phyloP scores from a whole-genome alignment of 2,888 invertebrate genomes.

The Leptinotarsa rubiginosa region DNA sequence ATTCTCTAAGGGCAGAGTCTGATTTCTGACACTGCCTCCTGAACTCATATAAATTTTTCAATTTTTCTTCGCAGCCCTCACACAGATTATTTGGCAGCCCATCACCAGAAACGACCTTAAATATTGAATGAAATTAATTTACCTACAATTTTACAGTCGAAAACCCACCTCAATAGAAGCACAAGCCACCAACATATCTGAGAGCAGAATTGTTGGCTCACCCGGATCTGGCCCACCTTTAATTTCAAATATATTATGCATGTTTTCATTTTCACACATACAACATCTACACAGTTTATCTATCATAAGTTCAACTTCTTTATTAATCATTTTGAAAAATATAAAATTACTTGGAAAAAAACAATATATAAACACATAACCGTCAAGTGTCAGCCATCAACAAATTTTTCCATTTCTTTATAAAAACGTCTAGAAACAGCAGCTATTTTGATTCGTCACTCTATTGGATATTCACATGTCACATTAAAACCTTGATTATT shows the following conservation, averaged over 20 bases:
- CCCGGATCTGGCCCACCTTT: constrained; percentile 51
- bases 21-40: constrained; percentile 64
- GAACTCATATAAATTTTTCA: constrained; percentile 63
- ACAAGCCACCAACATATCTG: constrained; percentile 65
- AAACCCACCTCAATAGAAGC: constrained; percentile 62
- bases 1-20: constrained; percentile 60
- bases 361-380: constrained; percentile 12
- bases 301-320: constrained; percentile 57
- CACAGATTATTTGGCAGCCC: constrained; percentile 63
- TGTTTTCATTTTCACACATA: constrained; percentile 60
- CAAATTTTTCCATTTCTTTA: neutral
- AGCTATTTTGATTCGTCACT: too few species aligned
- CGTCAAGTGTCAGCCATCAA: constrained; percentile 1
- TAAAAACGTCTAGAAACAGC: too few species aligned
- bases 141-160: constrained; percentile 16
- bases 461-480: too few species aligned
- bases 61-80: constrained; percentile 61
- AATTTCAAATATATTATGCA: constrained; percentile 63
- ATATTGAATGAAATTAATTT: constrained; percentile 27
- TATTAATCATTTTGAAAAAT: constrained; percentile 55
- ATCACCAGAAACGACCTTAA: constrained; percentile 61
- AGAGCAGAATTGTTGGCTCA: constrained; percentile 58
- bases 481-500: too few species aligned
- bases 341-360: constrained; percentile 3
- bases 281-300: constrained; percentile 66